Conservation (phyloP, 1,140 invertebrate genomes). For the Scaptomyza montana region DNA sequence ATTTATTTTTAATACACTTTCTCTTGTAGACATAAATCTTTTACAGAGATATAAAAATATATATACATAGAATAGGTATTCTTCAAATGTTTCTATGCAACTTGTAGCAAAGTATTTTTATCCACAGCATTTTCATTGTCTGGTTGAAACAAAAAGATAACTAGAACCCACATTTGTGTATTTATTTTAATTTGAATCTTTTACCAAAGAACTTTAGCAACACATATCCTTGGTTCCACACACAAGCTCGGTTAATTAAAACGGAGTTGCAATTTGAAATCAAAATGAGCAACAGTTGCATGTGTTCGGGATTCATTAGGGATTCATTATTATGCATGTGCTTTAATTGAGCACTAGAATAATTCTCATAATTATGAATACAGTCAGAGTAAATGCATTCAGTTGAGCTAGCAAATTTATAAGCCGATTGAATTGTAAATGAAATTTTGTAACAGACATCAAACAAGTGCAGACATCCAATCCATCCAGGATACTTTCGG, state of each 20-base stretch:
- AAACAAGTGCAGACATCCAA: constrained; percentile 8
- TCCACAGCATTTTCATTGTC: neutral
- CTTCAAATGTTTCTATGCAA: neutral
- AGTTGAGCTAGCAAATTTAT: constrained; percentile 6
- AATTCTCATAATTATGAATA: constrained; percentile 13
- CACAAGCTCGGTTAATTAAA: neutral
- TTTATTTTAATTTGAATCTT: neutral
- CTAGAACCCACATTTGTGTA: neutral
- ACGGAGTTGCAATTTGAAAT: neutral
- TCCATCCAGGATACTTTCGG: constrained; percentile 42
- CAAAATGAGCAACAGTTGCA: neutral
- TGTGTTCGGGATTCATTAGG: constrained; percentile 2
- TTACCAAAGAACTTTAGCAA: neutral
- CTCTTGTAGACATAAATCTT: neutral
- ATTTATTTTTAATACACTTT: neutral
- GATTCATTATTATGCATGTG: constrained; percentile 11
- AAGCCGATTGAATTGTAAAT: constrained; percentile 16
- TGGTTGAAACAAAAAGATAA: neutral
- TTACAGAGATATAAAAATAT: no score
- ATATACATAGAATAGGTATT: no score
- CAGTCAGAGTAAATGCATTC: neutral
- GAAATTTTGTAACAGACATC: constrained; percentile 4
- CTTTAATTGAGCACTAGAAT: neutral
- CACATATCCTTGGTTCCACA: neutral
- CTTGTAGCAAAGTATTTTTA: neutral